phyloP scores from a whole-genome alignment of 2,888 invertebrate species.

The Drosophila subsilvestris region DNA sequence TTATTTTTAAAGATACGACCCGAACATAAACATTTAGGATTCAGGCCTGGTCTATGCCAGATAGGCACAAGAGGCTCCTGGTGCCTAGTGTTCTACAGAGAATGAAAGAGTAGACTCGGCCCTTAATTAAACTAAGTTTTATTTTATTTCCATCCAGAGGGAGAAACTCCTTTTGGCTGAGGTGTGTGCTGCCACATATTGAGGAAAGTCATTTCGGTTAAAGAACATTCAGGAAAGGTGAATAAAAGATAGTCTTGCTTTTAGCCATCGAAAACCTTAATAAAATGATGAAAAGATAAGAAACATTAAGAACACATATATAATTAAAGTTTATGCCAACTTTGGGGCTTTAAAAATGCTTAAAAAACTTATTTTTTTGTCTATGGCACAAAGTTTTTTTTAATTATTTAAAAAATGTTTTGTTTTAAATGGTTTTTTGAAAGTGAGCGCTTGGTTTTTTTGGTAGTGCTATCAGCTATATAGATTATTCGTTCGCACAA shows the following conservation, averaged over 20 bases:
- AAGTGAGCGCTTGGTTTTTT: no score
- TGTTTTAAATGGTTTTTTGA: no score
- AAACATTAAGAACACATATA: no score
- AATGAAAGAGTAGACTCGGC: background rate
- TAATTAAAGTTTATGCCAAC: no score
- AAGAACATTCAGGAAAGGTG: background rate
- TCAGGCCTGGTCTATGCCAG: background rate
- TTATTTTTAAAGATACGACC: conserved; percentile 61
- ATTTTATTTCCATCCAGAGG: conserved; percentile 45
- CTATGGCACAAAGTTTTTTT: no score
- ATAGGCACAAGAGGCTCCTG: background rate
- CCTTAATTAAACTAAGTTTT: conserved; percentile 68
- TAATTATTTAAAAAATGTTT: no score
- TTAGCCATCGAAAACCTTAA: background rate
- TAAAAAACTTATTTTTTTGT: no score
- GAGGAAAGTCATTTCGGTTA: background rate
- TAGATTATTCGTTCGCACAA: no score
- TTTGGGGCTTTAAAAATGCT: no score
- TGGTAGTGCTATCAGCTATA: no score
- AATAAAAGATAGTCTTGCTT: no score
- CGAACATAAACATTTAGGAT: conserved; percentile 35
- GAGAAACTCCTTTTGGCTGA: conserved; percentile 8
- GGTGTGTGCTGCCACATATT: conserved; percentile 5
- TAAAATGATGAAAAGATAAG: background rate
- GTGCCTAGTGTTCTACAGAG: background rate